phyloP scores from a whole-genome alignment of 2,888 invertebrate genomes.

The Erannis defoliaria region DNA sequence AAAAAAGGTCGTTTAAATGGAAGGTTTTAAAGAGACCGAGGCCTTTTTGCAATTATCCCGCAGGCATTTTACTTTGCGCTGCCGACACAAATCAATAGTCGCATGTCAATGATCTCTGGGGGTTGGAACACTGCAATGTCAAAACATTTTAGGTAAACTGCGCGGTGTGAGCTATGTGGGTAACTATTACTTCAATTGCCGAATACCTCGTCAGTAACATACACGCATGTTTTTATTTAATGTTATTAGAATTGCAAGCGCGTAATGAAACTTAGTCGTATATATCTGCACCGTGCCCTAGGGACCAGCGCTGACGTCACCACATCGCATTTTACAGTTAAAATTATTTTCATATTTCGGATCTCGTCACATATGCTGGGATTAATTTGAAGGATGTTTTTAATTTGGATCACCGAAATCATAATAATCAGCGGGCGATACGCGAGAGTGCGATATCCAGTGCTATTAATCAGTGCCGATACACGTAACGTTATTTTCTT shows the following conservation, averaged over 20 bases:
- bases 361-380: slow-evolving; percentile 42
- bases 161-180: slow-evolving; percentile 21
- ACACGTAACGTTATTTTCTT: slow-evolving; percentile 17
- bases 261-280: slow-evolving; percentile 29
- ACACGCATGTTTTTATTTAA: slow-evolving; percentile 30
- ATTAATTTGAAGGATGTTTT: slow-evolving; percentile 43
- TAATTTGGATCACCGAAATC: slow-evolving; percentile 41
- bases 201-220: slow-evolving; percentile 27
- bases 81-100: slow-evolving; percentile 57
- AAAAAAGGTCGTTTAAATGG: slow-evolving; percentile 10
- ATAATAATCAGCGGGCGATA: slow-evolving; percentile 43
- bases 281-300: slow-evolving; percentile 29
- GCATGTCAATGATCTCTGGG: slow-evolving; percentile 57
- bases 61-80: slow-evolving; percentile 42
- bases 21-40: slow-evolving; percentile 19
- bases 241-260: slow-evolving; percentile 39
- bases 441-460: slow-evolving; percentile 51
- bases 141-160: slow-evolving; percentile 41
- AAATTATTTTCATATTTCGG: slow-evolving; percentile 45
- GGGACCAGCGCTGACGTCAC: slow-evolving; percentile 38
- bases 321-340: slow-evolving; percentile 42
- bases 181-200: slow-evolving; percentile 31
- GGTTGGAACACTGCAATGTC: slow-evolving; percentile 49
- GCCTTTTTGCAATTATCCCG: slow-evolving; percentile 36
- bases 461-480: slow-evolving; percentile 58